These are phyloP conservation scores for Baccha elongata DNA, from an alignment of 2,888 invertebrate genomes.

Conservation along the genomic window DNA sequence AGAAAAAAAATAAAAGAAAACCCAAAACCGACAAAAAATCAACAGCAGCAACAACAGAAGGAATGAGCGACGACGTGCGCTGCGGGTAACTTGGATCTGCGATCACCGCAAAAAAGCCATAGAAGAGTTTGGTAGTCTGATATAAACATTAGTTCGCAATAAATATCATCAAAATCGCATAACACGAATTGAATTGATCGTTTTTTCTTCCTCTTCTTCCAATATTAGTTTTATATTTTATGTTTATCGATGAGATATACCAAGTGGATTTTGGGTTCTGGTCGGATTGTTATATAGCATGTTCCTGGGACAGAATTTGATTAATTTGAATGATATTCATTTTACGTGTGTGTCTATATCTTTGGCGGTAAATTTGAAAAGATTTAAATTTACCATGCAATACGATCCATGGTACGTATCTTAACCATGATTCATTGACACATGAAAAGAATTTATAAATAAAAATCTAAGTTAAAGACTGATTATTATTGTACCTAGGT, in stretches of 20 bases:
- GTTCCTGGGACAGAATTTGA: conserved; percentile 66
- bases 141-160: conserved; percentile 62
- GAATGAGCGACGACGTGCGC: conserved; percentile 9
- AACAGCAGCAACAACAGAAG: conserved; percentile 45
- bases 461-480: conserved; percentile 4
- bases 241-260: conserved; percentile 17
- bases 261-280: conserved; percentile 48
- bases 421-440: conserved; percentile 57
- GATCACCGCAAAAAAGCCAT: conserved; percentile 12
- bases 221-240: conserved; percentile 29
- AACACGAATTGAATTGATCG: conserved; percentile 38
- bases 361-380: conserved; percentile 38
- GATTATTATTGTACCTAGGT: conserved; percentile 9
- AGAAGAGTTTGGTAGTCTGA: conserved; percentile 32
- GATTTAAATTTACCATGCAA: conserved; percentile 39
- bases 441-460: conserved; percentile 58
- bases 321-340: conserved; percentile 68
- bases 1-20: conserved; percentile 10
- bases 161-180: conserved; percentile 65
- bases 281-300: conserved; percentile 54
- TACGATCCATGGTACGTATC: conserved; percentile 21
- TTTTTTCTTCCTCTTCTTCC: conserved; percentile 10
- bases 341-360: conserved; percentile 56
- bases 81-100: not conserved
- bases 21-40: conserved; percentile 26